phyloP scores from a whole-genome alignment of 2,797 vertebrate genomes.

The Sebastes taczanowskii region DNA sequence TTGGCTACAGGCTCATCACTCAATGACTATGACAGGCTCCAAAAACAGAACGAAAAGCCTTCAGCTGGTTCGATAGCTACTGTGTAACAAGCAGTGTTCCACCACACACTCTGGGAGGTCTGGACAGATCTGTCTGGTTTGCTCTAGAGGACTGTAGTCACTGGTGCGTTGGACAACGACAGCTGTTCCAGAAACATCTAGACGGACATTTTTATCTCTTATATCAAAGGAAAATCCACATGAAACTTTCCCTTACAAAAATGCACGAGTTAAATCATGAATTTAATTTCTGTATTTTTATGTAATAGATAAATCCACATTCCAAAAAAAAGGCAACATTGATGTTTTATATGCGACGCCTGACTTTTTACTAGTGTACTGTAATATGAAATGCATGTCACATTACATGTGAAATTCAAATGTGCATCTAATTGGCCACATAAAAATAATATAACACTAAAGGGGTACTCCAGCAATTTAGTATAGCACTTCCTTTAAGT shows the following conservation, averaged over 20 bases:
- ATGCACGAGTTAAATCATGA: background rate
- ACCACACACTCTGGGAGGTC: background rate
- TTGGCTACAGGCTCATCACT: conserved; percentile 53
- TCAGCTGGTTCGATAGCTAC: background rate
- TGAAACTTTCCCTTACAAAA: background rate
- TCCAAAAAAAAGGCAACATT: background rate
- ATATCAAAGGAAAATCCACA: background rate
- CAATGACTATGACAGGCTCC: conserved; percentile 28
- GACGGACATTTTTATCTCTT: background rate
- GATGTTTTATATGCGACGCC: background rate
- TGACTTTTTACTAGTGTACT: background rate
- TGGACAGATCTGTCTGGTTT: background rate
- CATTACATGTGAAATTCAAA: background rate
- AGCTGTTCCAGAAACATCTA: background rate
- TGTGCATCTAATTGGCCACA: no score
- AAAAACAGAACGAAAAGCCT: background rate
- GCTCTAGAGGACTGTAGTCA: background rate
- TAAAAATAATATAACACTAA: background rate
- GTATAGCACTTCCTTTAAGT: background rate
- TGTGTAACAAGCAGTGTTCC: background rate
- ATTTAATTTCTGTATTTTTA: background rate
- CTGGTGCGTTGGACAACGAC: background rate
- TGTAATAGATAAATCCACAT: background rate
- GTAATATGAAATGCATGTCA: background rate
- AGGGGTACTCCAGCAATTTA: background rate